Percentiles rank a stretch among this genome's conserved stretches.
These are phyloP conservation scores for Momotus momota DNA, from an alignment of 2,797 vertebrate genomes.

Conservation along the genomic window DNA sequence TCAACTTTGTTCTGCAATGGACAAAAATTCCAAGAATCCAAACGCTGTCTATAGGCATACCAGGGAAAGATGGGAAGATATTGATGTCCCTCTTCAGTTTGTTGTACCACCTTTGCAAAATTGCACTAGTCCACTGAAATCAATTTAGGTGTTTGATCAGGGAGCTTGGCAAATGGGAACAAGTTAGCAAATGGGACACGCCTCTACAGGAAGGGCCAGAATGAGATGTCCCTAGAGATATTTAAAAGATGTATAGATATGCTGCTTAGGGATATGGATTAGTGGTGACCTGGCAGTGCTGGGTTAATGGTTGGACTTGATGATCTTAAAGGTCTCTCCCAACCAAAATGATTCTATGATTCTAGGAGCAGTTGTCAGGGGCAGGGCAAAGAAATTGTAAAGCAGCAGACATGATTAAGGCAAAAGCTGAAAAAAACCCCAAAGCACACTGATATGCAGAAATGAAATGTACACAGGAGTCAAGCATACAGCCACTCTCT, in stretches of 20 bases:
- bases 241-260: background rate
- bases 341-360: background rate
- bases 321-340: background rate
- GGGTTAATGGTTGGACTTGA: background rate
- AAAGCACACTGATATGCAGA: background rate
- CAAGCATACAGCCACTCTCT: background rate
- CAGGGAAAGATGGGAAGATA: background rate
- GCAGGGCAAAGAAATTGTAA: too few species aligned
- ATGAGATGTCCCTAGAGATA: background rate
- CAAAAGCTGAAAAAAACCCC: background rate
- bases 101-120: background rate
- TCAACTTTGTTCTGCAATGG: background rate
- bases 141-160: background rate
- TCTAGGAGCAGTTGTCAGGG: background rate
- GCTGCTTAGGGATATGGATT: background rate
- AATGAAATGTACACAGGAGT: background rate
- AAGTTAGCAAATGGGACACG: background rate
- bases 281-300: background rate
- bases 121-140: background rate
- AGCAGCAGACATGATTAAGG: background rate
- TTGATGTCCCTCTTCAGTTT: background rate
- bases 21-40: slow-evolving; percentile 27
- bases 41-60: background rate
- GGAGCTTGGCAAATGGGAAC: background rate
- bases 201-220: too few species aligned